Base-by-base conservation (phyloP, 2,888 invertebrate species). In the Tiphia femorata region DNA sequence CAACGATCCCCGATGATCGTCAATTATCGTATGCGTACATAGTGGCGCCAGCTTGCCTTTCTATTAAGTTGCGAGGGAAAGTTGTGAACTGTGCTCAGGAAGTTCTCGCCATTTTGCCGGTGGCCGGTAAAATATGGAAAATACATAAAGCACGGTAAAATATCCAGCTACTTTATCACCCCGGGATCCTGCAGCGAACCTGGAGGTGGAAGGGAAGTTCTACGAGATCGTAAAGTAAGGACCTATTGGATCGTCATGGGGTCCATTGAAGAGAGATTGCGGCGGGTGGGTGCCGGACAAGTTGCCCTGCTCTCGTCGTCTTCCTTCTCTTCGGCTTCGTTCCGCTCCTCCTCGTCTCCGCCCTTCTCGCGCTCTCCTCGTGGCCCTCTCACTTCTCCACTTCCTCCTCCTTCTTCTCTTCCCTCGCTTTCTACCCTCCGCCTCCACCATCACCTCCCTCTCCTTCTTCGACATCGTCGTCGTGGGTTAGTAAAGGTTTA, bases 401-500 rank as follows among this genome's bases (percentile, higher is more conserved):
- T 50, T 53, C 55, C 59, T 2, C 27, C 66, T 59, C 46, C 50
- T 51, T 27, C 42, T 3, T 23, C 25, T 29, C 35, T 25, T 29
- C 37, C 21, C 38, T 61, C 54, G 55, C 57, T 57, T 42, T 53
- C 60, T 54, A 53, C 33, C 14, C 69, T 60, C 40, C 53, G 49
- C n/a, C 56, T n/a, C n/a, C 63, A 59, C 63, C 57, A 54, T 49
- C 53, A 53, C 55, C 59, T 2, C 27, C 66, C 60, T 48, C 50
- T 51, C 16, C 42, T 3, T 23, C 25, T 29, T 29, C 30, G 37
- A 37, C 21, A 27, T 61, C 54, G 55, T 59, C 62, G 59, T 64
- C 58, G 69, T 70, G 65, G 72, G 72, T 70, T 73, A 73, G 73
- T 65, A 72, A 67, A 76, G 72, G 72, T 77, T 77, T 77, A 77